phyloP scores from a whole-genome alignment of 2,888 invertebrate species.

The Bembecia ichneumoniformis region DNA sequence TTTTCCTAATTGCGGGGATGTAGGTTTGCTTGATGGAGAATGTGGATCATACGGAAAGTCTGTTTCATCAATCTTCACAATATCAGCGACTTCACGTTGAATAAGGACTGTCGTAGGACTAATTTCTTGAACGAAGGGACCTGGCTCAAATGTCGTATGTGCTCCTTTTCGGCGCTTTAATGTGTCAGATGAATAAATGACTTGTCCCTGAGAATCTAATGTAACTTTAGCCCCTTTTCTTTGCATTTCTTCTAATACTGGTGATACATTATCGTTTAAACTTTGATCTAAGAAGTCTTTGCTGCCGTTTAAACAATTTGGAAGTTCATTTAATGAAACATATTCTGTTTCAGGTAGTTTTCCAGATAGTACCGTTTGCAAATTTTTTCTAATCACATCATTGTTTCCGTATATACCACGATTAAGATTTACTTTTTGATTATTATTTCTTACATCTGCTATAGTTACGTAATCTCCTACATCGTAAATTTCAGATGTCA shows the following conservation, averaged over 20 bases:
- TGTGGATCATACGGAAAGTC: conserved; percentile 58
- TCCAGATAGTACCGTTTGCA: conserved; percentile 73
- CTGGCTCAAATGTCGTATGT: conserved; percentile 90
- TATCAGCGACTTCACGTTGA: conserved; percentile 51
- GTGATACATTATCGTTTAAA: conserved; percentile 33
- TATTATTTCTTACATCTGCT: conserved; percentile 85
- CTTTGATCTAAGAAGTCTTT: conserved; percentile 56
- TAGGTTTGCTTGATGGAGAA: conserved; percentile 60
- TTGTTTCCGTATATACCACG: conserved; percentile 75
- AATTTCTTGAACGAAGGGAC: conserved; percentile 83
- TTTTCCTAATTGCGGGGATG: conserved; percentile 78
- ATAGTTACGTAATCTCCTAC: conserved; percentile 89
- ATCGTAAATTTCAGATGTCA: conserved; percentile 69
- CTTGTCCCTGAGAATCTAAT: conserved; percentile 88
- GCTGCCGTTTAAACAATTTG: conserved; percentile 62
- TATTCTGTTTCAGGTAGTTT: conserved; percentile 80
- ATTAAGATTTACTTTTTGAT: conserved; percentile 71
- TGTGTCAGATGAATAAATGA: conserved; percentile 90
- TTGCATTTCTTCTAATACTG: conserved; percentile 54
- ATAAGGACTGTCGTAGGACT: conserved; percentile 50
- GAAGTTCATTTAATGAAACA: conserved; percentile 85
- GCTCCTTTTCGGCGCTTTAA: conserved; percentile 83
- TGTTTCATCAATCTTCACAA: conserved; percentile 59
- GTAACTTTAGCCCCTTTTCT: conserved; percentile 83
- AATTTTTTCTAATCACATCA: conserved; percentile 76